Evolutionary conservation across 2,888 invertebrate species (phyloP), one percentile per base, ranked within the genome.

Genomic region (Liopterus haemorrhoidalis): DNA sequence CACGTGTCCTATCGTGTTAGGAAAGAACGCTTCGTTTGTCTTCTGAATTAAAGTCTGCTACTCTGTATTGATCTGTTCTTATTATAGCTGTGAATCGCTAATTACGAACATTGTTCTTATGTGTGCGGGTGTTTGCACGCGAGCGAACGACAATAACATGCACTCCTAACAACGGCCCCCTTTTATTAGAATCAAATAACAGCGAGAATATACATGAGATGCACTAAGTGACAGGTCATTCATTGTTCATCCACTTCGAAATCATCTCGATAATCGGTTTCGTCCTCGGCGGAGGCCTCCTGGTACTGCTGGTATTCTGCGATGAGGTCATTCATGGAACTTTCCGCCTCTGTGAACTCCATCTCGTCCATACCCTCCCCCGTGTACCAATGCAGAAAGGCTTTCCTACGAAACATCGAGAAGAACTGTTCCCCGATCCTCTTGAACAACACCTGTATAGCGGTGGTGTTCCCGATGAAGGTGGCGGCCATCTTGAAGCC

Each of bases 291-390:
- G 11, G 72, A 70, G 19, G 77, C 76, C 49, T 75, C 81, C 62
- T 83, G 83, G 67, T 83, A 83, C 66, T 84, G 83, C 59, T 85
- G 84, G 68, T 85, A 85, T 60, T 85, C 85, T 0, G 81, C 79
- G 46, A 82, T 75, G 25, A 82, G 63, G 62, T 82, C 82, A 55
- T 79, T 81, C 81, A 88, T 80, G 70, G 86, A 81, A 41, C 77
- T 74, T 60, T 82, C 79, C 6, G 82, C 82, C 59, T 82, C 82
- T n/a, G 75, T 77, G 69, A 82, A 82, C 63, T 82, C 81, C 73
- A 75, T 76, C 61, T 82, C 81, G 59, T 81, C 81, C 81, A 82
- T 81, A 49, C 81, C 81, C 61, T 82, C 81, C 16, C 81, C 80
- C 18, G 80, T 81, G 67, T 81, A 82, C 81, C 81, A 82, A 75